A percentile compares a stretch with the other conserved stretches of the same genome.
Conservation (phyloP, 2,888 invertebrate genomes). For the Lithodes maja region DNA sequence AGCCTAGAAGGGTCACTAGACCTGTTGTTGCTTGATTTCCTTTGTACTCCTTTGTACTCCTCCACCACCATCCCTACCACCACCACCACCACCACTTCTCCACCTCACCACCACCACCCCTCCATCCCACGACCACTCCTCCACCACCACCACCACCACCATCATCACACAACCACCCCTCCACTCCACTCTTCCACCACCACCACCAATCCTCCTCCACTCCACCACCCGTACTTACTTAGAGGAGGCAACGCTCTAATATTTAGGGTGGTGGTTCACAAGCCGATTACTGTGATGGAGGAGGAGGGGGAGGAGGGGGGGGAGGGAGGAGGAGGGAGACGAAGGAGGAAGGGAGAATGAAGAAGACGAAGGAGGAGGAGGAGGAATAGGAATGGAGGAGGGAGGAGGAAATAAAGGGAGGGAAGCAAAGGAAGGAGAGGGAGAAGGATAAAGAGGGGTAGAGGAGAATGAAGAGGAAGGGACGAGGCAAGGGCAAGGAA, state of each 20-base stretch:
- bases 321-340: background rate
- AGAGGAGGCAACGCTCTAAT: slow-evolving; percentile 3
- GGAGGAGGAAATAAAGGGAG: too few relatives aligned
- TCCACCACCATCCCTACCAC: too few relatives aligned
- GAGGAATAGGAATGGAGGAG: background rate
- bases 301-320: background rate
- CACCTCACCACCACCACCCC: background rate
- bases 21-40: too few relatives aligned
- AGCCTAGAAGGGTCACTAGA: too few relatives aligned
- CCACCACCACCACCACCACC: background rate
- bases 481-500: background rate
- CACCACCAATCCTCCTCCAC: background rate
- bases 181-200: background rate
- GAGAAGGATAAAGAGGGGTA: too few relatives aligned
- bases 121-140: background rate
- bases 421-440: background rate
- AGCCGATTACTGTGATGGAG: background rate
- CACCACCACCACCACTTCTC: background rate
- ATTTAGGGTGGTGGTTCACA: background rate
- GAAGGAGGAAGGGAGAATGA: background rate
- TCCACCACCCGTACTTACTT: background rate
- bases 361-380: background rate
- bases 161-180: background rate
- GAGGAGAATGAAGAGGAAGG: background rate
- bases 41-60: too few relatives aligned